These are phyloP conservation scores for Euglossa dilemma DNA, from an alignment of 1,140 invertebrate species.

Conservation along the genomic window DNA sequence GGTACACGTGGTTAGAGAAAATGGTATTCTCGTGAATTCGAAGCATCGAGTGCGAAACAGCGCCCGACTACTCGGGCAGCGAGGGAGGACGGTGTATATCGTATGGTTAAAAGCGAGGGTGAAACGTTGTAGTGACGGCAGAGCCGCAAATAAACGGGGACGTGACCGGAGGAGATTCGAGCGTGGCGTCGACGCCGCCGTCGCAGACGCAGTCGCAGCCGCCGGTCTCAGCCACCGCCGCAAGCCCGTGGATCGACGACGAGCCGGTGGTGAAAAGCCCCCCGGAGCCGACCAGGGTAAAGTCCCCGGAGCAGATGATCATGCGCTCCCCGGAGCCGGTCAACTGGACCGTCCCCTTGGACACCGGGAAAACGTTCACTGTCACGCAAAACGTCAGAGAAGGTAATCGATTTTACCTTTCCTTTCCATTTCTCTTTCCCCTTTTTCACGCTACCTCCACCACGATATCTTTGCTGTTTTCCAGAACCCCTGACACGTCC, in stretches of 20 bases:
- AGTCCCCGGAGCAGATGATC: conserved; percentile 95
- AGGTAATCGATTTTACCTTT: no score
- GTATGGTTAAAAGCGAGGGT: conserved; percentile 39
- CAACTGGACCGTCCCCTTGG: conserved; percentile 96
- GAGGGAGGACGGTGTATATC: conserved; percentile 2
- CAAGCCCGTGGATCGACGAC: conserved; percentile 84
- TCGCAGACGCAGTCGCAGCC: conserved; percentile 65
- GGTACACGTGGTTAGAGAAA: no score
- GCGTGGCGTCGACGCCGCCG: conserved; percentile 78
- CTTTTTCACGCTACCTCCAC: no score
- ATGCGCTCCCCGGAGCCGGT: conserved; percentile 95
- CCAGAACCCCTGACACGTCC: conserved; percentile 83
- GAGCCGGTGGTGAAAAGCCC: conserved; percentile 93
- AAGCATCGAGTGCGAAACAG: conserved; percentile 62
- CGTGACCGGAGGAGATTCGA: conserved; percentile 77
- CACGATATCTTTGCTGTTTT: background rate
- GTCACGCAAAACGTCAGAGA: conserved; percentile 95
- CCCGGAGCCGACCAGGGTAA: conserved; percentile 94
- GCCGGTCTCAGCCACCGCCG: conserved; percentile 44
- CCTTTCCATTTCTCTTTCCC: background rate
- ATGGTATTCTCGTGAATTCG: background rate
- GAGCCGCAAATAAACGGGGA: conserved; percentile 79
- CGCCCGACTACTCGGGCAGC: conserved; percentile 17
- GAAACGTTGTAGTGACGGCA: conserved; percentile 78
- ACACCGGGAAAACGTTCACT: conserved; percentile 95